Evolutionary conservation across 2,797 vertebrate species (phyloP).

Genomic region (Loriculus beryllinus): DNA sequence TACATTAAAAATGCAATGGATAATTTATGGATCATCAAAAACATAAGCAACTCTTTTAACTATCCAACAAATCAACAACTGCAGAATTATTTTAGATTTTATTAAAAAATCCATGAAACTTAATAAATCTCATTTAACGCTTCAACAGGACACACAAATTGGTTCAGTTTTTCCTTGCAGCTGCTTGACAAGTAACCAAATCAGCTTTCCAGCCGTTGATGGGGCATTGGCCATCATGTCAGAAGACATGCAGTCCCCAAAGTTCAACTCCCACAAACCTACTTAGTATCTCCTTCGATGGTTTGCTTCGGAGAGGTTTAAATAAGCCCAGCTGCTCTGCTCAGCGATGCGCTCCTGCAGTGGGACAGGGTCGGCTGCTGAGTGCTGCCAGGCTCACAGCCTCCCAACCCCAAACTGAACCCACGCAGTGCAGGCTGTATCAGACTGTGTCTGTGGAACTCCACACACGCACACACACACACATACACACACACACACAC

Average conservation of each 20-base stretch:
- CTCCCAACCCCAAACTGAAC: neutral
- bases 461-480: too few relatives aligned
- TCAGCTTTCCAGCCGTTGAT: neutral
- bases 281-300: neutral
- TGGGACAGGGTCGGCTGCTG: accelerated
- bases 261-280: neutral
- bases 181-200: neutral
- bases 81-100: slow-evolving; percentile 8
- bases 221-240: neutral
- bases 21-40: slow-evolving; percentile 32
- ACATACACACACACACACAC: too few relatives aligned
- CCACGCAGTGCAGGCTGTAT: accelerated
- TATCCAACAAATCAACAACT: slow-evolving; percentile 14
- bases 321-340: neutral
- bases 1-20: neutral
- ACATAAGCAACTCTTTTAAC: neutral
- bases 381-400: neutral
- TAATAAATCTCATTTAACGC: slow-evolving; percentile 21
- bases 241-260: neutral
- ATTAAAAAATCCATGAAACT: slow-evolving; percentile 28
- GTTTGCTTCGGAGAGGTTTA: neutral
- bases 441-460: neutral
- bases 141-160: neutral
- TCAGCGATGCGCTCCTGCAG: neutral
- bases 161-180: neutral